These are phyloP conservation scores for Seriola dumerili DNA, from an alignment of 2,113 vertebrate genomes.

Conservation along the genomic window DNA sequence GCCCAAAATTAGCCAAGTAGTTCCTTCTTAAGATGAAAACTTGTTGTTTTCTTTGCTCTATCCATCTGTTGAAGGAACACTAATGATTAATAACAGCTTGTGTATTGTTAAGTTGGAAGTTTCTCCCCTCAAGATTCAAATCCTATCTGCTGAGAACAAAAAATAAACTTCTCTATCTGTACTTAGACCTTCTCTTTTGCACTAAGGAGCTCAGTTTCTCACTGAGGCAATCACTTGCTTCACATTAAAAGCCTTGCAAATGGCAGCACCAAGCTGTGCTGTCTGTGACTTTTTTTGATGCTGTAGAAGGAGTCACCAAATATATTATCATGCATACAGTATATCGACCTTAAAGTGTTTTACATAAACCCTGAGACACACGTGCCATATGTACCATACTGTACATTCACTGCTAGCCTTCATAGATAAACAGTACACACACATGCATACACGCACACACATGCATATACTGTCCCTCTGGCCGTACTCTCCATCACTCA, in stretches of 20 bases:
- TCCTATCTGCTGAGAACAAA: not conserved
- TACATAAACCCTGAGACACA: no score
- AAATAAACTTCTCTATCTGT: not conserved
- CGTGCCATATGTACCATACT: not conserved
- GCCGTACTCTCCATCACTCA: slow-evolving; percentile 58
- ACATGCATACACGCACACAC: slow-evolving; percentile 1
- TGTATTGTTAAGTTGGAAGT: not conserved
- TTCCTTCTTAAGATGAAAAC: not conserved
- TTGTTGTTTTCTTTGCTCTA: not conserved
- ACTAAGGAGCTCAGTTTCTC: not conserved
- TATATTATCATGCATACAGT: no score
- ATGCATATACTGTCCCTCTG: slow-evolving; percentile 28
- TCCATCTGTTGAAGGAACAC: not conserved
- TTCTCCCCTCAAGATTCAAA: not conserved
- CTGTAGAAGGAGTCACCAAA: not conserved
- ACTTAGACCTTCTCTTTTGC: not conserved
- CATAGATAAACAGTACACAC: not conserved
- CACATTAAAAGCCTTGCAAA: not conserved
- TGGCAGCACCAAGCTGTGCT: not conserved
- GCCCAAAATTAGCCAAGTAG: not conserved
- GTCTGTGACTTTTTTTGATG: not conserved
- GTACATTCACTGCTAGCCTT: not conserved
- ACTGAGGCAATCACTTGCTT: not conserved
- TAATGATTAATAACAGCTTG: slow-evolving; percentile 10
- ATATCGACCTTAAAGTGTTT: not conserved